Base-by-base conservation (phyloP, 2,113 vertebrate genomes). In the Microcebus lehilahytsara region DNA sequence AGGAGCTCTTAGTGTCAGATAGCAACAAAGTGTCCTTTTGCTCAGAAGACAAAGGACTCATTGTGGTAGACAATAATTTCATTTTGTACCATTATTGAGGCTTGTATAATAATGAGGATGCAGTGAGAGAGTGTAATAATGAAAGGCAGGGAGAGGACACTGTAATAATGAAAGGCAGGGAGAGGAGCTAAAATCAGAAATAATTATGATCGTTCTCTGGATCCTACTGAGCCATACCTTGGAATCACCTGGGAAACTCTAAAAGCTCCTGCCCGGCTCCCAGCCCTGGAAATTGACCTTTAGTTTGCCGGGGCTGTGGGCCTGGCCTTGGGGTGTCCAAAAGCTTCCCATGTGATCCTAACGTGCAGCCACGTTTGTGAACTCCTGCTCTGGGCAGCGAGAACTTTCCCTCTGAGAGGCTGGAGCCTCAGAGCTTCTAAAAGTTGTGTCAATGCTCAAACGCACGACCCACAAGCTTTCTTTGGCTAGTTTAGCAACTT, bases 41-140 rank as follows among this genome's bases (percentile, higher is more conserved):
- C 89, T 96, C 71, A 88, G 60, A 97, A 98, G 95, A 98, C 98
- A 98, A 97, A 98, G 96, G 92, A 90, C 58, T 71, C 84, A 75
- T 98, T 98, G 71, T 91, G 75, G 85, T 56, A 85, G 92, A 97
- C 97, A 98, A 72, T 89, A 79, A 87, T 90, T 96, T 96, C 77
- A 40, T 97, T 98, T 92, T 87, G 93, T 94, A 17, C 95, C 97
- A 78, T 97, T 78, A 17, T 30, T 72, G 95, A 49, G 89, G 93
- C 93, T 87, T 64, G 32, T 86, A 42, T 88, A 74, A 80, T 86
- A 72, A 32, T 19, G 92, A 77, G 90, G 89, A 92, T 77, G 71
- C 81, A 66, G 81, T 40, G 72, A 32, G 87, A 75, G 91, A 87
- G 27, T 34, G 7, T 93, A 92, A 40, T 37, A 79, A 74, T 91